Conservation (phyloP, 2,888 invertebrate genomes). For the Microctonus brassicae region DNA sequence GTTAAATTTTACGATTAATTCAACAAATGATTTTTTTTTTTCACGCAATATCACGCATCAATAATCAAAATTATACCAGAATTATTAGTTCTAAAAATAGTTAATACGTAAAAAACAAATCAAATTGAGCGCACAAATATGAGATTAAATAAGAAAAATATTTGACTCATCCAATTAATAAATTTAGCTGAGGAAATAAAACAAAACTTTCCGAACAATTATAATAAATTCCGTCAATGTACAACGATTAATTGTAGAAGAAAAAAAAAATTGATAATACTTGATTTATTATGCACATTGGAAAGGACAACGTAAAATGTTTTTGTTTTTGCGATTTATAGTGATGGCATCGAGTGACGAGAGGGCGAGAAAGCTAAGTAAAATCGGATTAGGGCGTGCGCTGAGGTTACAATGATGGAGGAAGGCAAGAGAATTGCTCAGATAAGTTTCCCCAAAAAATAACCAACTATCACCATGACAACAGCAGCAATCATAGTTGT, state of each 20-base stretch:
- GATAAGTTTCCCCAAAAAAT: constrained; percentile 66
- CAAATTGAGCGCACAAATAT: neutral
- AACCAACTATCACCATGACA: constrained; percentile 64
- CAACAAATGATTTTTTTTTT: neutral
- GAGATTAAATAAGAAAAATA: neutral
- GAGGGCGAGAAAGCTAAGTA: constrained; percentile 57
- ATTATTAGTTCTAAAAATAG: neutral
- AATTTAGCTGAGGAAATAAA: neutral
- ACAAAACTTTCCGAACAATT: neutral
- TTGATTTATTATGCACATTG: constrained; percentile 24
- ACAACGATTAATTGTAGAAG: neutral
- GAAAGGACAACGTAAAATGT: constrained; percentile 22
- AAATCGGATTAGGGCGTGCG: constrained; percentile 57
- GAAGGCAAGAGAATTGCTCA: constrained; percentile 40
- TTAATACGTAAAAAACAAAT: neutral
- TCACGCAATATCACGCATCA: neutral
- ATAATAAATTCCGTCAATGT: neutral
- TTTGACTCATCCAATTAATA: neutral
- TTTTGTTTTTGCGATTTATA: constrained; percentile 36
- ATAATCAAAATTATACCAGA: neutral
- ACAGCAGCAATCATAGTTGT: constrained; percentile 58
- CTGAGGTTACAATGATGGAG: constrained; percentile 38
- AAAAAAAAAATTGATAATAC: constrained; percentile 2
- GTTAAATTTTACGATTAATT: no score
- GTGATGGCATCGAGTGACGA: constrained; percentile 51